These are phyloP conservation scores for Parnassius glacialis DNA, from an alignment of 2,888 invertebrate genomes.

Conservation along the genomic window DNA sequence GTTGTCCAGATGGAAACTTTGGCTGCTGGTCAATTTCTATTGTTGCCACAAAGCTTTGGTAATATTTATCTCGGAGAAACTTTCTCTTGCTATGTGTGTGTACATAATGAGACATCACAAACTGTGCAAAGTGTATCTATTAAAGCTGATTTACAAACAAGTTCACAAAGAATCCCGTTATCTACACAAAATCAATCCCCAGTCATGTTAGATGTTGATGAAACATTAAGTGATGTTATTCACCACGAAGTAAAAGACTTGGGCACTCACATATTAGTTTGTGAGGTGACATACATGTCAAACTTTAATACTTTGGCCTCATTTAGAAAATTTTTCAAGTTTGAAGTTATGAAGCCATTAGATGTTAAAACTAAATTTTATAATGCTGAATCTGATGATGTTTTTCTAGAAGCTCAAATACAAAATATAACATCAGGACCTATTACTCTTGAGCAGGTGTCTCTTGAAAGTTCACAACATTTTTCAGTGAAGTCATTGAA, in stretches of 20 bases:
- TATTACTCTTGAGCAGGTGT: constrained; percentile 96
- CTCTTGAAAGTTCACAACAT: constrained; percentile 94
- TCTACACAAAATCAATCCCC: constrained; percentile 85
- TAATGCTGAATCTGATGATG: constrained; percentile 92
- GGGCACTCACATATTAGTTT: constrained; percentile 97
- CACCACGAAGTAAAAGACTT: constrained; percentile 99
- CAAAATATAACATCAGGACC: constrained; percentile 97
- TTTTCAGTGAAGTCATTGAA: constrained; percentile 91
- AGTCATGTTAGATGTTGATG: constrained; percentile 85
- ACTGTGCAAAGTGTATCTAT: constrained; percentile 90
- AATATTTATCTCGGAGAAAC: constrained; percentile 99
- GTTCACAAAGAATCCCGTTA: constrained; percentile 91
- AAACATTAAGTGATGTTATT: constrained; percentile 96
- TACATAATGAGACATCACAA: constrained; percentile 96
- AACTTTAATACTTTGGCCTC: constrained; percentile 88
- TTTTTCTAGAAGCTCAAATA: constrained; percentile 86
- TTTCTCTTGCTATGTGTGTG: constrained; percentile 98
- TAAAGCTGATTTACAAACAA: constrained; percentile 97
- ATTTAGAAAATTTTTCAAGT: constrained; percentile 98
- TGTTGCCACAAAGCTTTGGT: constrained; percentile 98
- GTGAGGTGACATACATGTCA: constrained; percentile 95
- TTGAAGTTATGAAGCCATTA: constrained; percentile 97
- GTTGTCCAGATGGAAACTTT: constrained; percentile 90
- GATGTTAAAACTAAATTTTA: constrained; percentile 99
- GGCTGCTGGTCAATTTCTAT: constrained; percentile 93